Conservation (phyloP, 2,888 invertebrate species). For the Carcina quercana region DNA sequence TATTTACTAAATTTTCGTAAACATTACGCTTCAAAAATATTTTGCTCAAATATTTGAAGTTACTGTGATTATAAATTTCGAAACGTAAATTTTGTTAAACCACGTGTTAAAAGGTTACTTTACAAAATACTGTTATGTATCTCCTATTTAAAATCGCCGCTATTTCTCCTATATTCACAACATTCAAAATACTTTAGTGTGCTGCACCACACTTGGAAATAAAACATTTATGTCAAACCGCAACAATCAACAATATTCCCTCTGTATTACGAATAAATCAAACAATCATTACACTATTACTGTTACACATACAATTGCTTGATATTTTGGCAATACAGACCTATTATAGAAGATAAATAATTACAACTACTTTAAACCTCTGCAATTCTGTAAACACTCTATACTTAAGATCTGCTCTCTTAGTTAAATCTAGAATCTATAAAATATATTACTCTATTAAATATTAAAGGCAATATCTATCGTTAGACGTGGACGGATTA, state of each 20-base stretch:
- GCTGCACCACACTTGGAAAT: slow-evolving; percentile 37
- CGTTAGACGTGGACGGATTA: slow-evolving; percentile 73
- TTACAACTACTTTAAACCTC: slow-evolving; percentile 55
- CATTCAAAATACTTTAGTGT: slow-evolving; percentile 35
- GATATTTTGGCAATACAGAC: slow-evolving; percentile 27
- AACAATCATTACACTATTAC: slow-evolving; percentile 11
- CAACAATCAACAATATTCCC: slow-evolving; percentile 45
- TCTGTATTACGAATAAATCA: slow-evolving; percentile 29
- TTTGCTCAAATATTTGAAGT: not conserved
- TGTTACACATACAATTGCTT: slow-evolving; percentile 15
- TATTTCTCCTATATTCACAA: slow-evolving; percentile 30
- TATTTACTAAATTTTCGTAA: too few relatives aligned
- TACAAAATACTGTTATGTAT: slow-evolving; percentile 29
- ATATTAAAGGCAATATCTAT: slow-evolving; percentile 75
- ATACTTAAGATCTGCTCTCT: slow-evolving; percentile 58
- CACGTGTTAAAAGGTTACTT: slow-evolving; percentile 2
- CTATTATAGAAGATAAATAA: slow-evolving; percentile 38
- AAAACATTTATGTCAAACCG: slow-evolving; percentile 42
- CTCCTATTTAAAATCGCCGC: slow-evolving; percentile 22
- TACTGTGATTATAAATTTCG: not conserved
- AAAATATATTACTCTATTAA: slow-evolving; percentile 75
- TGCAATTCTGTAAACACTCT: slow-evolving; percentile 57
- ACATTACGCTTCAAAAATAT: not conserved
- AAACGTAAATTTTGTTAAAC: not conserved
- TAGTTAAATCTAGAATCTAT: slow-evolving; percentile 63